Percentiles rank a stretch among this genome's conserved stretches.
Evolutionary conservation across 2,888 invertebrate species (phyloP).

Genomic region (Melanostoma scalare): DNA sequence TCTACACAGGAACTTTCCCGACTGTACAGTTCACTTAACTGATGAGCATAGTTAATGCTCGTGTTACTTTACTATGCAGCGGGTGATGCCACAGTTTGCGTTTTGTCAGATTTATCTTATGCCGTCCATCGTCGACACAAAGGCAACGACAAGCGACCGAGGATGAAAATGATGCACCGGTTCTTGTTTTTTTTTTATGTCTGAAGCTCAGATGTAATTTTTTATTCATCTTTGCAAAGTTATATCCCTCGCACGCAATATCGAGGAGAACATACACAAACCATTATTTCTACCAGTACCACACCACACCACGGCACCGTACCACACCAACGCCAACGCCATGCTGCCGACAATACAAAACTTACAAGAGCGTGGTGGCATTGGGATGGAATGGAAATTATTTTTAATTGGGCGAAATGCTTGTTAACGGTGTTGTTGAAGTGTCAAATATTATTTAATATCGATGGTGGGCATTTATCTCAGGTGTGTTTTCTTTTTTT

Average conservation of each 20-base stretch:
- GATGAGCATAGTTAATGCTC: slow-evolving; percentile 60
- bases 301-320: background rate
- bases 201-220: slow-evolving; percentile 5
- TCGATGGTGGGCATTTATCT: slow-evolving; percentile 72
- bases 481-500: slow-evolving; percentile 32
- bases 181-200: slow-evolving; percentile 8
- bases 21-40: slow-evolving; percentile 3
- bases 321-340: background rate
- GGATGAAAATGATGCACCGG: slow-evolving; percentile 46
- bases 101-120: slow-evolving; percentile 48
- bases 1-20: background rate
- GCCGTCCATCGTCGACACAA: background rate
- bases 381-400: slow-evolving; percentile 69
- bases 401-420: slow-evolving; percentile 73
- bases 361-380: slow-evolving; percentile 19
- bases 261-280: slow-evolving; percentile 33
- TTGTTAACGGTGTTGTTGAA: slow-evolving; percentile 73
- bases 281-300: slow-evolving; percentile 31
- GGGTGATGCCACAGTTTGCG: slow-evolving; percentile 63
- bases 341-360: slow-evolving; percentile 17
- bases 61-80: slow-evolving; percentile 39
- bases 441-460: slow-evolving; percentile 73
- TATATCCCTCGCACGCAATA: slow-evolving; percentile 42
- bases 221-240: slow-evolving; percentile 29
- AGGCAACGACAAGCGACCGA: slow-evolving; percentile 32